phyloP scores from a whole-genome alignment of 2,797 vertebrate genomes.

The Centroberyx gerrardi region DNA sequence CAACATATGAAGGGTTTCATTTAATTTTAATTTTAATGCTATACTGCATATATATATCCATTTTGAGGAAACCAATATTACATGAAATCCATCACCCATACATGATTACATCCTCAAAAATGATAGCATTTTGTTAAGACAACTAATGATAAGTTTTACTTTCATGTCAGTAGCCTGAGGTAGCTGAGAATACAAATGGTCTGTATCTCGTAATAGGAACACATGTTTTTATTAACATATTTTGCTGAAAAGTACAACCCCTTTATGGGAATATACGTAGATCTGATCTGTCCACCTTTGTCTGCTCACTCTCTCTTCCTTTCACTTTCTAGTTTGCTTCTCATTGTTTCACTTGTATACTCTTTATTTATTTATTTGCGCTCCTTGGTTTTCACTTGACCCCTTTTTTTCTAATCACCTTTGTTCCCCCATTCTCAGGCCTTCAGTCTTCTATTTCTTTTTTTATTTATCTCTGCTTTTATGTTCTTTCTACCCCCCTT shows the following conservation, averaged over 20 bases:
- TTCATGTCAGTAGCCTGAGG: too few relatives aligned
- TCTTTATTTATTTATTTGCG: too few relatives aligned
- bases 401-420: neutral
- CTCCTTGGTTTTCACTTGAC: neutral
- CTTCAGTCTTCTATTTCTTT: neutral
- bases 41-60: neutral
- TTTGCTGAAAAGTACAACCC: too few relatives aligned
- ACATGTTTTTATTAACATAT: too few relatives aligned
- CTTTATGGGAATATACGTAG: too few relatives aligned
- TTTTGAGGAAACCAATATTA: neutral
- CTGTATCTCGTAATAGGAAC: too few relatives aligned
- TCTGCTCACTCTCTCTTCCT: neutral
- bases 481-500: neutral
- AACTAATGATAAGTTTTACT: too few relatives aligned
- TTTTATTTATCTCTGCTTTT: neutral
- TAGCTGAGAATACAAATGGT: too few relatives aligned
- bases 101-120: neutral
- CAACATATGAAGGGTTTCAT: neutral
- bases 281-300: neutral
- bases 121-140: neutral
- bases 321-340: neutral
- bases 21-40: neutral
- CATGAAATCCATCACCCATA: neutral
- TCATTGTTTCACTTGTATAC: neutral
- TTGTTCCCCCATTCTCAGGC: neutral